These are phyloP conservation scores for Thereva nobilitata DNA, from an alignment of 2,888 invertebrate species.

Conservation along the genomic window DNA sequence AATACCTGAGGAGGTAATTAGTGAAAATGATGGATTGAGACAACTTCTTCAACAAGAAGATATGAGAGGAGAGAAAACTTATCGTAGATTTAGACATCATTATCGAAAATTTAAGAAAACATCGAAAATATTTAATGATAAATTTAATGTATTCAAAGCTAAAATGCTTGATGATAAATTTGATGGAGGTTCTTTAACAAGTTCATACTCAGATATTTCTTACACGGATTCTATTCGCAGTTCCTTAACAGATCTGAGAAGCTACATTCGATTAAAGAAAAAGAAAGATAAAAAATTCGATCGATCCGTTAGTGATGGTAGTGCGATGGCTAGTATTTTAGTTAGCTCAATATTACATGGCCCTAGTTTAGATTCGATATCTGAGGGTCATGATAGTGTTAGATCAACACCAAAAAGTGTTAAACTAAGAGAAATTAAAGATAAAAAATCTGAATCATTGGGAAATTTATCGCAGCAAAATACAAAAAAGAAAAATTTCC, in stretches of 20 bases:
- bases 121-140: slow-evolving; percentile 66
- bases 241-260: slow-evolving; percentile 58
- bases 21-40: slow-evolving; percentile 56
- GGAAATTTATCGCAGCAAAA: slow-evolving; percentile 11
- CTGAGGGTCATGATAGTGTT: slow-evolving; percentile 60
- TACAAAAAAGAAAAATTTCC: background rate
- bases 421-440: slow-evolving; percentile 14
- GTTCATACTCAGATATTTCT: slow-evolving; percentile 61
- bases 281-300: slow-evolving; percentile 48
- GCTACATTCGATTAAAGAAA: slow-evolving; percentile 50
- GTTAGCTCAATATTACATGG: slow-evolving; percentile 68
- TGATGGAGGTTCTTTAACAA: slow-evolving; percentile 59
- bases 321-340: slow-evolving; percentile 68
- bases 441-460: slow-evolving; percentile 54
- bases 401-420: slow-evolving; percentile 22
- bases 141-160: slow-evolving; percentile 65
- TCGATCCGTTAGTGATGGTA: slow-evolving; percentile 58
- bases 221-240: slow-evolving; percentile 49
- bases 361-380: slow-evolving; percentile 64
- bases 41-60: slow-evolving; percentile 64
- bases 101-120: slow-evolving; percentile 68
- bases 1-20: slow-evolving; percentile 47
- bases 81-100: slow-evolving; percentile 61
- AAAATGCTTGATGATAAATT: slow-evolving; percentile 60
- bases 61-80: slow-evolving; percentile 61